phyloP scores from a whole-genome alignment of 2,888 invertebrate species.

The Malachius bipustulatus region DNA sequence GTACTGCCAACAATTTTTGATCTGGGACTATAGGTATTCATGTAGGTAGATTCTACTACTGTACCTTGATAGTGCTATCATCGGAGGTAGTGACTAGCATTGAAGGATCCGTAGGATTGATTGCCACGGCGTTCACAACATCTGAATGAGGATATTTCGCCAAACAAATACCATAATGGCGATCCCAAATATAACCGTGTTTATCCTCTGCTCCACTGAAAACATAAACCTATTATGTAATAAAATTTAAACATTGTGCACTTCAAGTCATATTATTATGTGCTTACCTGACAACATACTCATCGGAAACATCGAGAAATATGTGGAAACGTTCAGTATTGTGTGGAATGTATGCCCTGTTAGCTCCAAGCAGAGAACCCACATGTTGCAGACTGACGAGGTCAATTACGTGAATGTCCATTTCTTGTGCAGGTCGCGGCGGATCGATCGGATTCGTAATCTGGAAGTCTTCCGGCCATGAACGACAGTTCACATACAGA shows the following conservation, averaged over 20 bases:
- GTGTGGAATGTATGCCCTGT: conserved; percentile 73
- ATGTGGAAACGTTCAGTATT: conserved; percentile 81
- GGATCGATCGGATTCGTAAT: conserved; percentile 67
- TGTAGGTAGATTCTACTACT: conserved; percentile 26
- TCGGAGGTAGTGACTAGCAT: conserved; percentile 76
- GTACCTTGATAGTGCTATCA: conserved; percentile 66
- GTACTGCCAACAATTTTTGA: no score
- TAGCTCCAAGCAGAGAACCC: conserved; percentile 65
- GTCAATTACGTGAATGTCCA: conserved; percentile 79
- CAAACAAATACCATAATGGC: conserved; percentile 68
- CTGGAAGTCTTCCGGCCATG: conserved; percentile 66
- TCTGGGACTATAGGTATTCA: no score
- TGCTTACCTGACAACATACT: conserved; percentile 68
- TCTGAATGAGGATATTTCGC: conserved; percentile 64
- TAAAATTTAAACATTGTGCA: not conserved
- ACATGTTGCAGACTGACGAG: conserved; percentile 61
- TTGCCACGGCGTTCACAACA: conserved; percentile 77
- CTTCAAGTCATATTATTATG: conserved; percentile 1
- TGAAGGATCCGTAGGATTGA: conserved; percentile 68
- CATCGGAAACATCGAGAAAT: conserved; percentile 69
- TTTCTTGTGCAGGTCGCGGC: conserved; percentile 76
- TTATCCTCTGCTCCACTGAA: conserved; percentile 72
- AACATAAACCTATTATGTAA: conserved; percentile 17
- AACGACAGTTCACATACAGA: conserved; percentile 70
- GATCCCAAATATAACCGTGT: conserved; percentile 74